These are phyloP conservation scores for Pandemis cinnamomeana DNA, from an alignment of 2,888 invertebrate species.

Conservation along the genomic window DNA sequence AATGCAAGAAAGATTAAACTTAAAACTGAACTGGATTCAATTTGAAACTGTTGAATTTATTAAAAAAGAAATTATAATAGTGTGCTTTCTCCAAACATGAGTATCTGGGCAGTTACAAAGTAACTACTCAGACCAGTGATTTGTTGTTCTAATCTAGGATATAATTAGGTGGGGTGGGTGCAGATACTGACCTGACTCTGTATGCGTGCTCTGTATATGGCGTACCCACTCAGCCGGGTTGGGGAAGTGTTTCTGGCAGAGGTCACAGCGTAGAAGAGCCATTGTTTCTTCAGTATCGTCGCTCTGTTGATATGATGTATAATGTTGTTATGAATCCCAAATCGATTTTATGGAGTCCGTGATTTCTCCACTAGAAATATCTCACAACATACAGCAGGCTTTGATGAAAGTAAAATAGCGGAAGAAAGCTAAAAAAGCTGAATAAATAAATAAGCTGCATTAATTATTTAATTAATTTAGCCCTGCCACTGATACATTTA, in stretches of 20 bases:
- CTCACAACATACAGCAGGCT: no score
- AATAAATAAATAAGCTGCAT: no score
- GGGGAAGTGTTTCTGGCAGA: conserved; percentile 90
- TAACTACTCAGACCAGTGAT: not conserved
- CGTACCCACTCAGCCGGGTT: conserved; percentile 95
- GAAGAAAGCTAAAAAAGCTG: no score
- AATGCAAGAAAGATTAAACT: no score
- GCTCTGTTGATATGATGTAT: conserved; percentile 67
- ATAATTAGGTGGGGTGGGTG: not conserved
- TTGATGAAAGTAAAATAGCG: no score
- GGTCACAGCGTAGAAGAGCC: conserved; percentile 90
- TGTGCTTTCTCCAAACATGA: no score
- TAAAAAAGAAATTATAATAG: no score
- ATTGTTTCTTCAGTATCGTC: conserved; percentile 89
- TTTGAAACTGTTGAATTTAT: no score
- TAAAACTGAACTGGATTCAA: no score
- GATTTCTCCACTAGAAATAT: no score
- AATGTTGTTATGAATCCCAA: not conserved
- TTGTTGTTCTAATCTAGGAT: not conserved
- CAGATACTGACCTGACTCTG: conserved; percentile 84
- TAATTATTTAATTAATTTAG: no score
- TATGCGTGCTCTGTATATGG: conserved; percentile 93
- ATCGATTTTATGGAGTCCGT: not conserved
- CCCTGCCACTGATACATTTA: no score
- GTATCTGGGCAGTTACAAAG: not conserved